phyloP scores from a whole-genome alignment of 2,888 invertebrate species.

The Cheilosia pagana region DNA sequence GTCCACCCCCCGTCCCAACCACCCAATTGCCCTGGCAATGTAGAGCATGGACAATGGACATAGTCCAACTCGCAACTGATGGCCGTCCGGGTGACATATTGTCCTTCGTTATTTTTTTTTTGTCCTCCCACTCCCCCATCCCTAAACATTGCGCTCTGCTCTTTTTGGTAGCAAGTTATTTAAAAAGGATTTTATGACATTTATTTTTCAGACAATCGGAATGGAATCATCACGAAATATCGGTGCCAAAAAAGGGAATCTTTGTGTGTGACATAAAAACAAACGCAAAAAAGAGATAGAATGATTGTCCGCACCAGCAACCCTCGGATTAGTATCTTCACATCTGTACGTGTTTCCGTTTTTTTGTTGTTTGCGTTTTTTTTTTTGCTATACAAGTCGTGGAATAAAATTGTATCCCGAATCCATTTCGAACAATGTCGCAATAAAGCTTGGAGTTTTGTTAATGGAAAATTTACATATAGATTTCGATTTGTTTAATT shows the following conservation, averaged over 20 bases:
- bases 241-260: constrained; percentile 68
- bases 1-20: constrained; percentile 29
- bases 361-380: constrained; percentile 10
- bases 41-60: constrained; percentile 69
- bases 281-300: constrained; percentile 36
- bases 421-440: constrained; percentile 56
- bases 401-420: constrained; percentile 53
- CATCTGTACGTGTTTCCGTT: constrained; percentile 65
- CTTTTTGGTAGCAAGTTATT: constrained; percentile 66
- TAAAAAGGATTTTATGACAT: constrained; percentile 76
- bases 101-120: constrained; percentile 70
- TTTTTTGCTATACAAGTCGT: constrained; percentile 25
- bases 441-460: constrained; percentile 63
- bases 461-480: constrained; percentile 74
- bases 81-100: constrained; percentile 75
- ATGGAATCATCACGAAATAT: constrained; percentile 72
- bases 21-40: constrained; percentile 47
- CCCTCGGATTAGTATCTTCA: constrained; percentile 72
- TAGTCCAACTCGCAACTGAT: constrained; percentile 71
- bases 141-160: constrained; percentile 5
- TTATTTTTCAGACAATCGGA: constrained; percentile 74
- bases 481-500: constrained; percentile 74
- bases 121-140: constrained; percentile 14
- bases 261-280: constrained; percentile 45
- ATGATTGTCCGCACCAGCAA: constrained; percentile 59